phyloP scores from a whole-genome alignment of 2,113 vertebrate genomes.

The Pimephales promelas region DNA sequence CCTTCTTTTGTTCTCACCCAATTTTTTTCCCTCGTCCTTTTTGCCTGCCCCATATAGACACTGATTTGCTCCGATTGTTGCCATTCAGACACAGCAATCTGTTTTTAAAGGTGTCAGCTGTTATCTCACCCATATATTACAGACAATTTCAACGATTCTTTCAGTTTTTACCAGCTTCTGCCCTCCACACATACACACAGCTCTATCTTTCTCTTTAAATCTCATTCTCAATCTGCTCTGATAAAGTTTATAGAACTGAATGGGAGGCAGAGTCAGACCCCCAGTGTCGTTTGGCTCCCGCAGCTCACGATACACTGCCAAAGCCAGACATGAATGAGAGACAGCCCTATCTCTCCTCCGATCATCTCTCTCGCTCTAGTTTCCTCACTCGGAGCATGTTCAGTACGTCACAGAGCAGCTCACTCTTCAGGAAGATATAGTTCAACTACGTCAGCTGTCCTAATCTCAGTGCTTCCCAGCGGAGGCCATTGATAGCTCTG shows the following conservation, averaged over 20 bases:
- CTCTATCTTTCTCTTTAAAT: conserved; percentile 40
- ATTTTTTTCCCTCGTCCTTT: conserved; percentile 60
- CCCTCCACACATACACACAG: conserved; percentile 22
- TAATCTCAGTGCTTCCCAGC: conserved; percentile 29
- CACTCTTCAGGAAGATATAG: conserved; percentile 47
- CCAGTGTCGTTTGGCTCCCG: conserved; percentile 47
- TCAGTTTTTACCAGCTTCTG: conserved; percentile 53
- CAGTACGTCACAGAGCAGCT: conserved; percentile 31
- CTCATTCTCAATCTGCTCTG: conserved; percentile 47
- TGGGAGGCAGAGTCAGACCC: conserved; percentile 34
- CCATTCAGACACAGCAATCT: conserved; percentile 61
- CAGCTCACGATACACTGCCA: conserved; percentile 37
- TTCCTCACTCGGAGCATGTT: conserved; percentile 23
- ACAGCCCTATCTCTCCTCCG: conserved; percentile 39
- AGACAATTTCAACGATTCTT: conserved; percentile 54
- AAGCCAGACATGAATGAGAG: conserved; percentile 54
- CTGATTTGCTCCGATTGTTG: conserved; percentile 52
- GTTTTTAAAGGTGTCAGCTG: conserved; percentile 58
- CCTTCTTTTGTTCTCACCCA: conserved; percentile 59
- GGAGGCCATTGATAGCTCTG: conserved; percentile 33
- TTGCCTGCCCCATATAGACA: conserved; percentile 51
- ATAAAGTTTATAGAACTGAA: conserved; percentile 40
- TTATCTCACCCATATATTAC: conserved; percentile 53
- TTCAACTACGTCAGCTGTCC: conserved; percentile 40
- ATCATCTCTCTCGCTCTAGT: conserved; percentile 32